Evolutionary conservation across 2,797 vertebrate genomes (phyloP).

Genomic region (Chaenodraco wilsoni): DNA sequence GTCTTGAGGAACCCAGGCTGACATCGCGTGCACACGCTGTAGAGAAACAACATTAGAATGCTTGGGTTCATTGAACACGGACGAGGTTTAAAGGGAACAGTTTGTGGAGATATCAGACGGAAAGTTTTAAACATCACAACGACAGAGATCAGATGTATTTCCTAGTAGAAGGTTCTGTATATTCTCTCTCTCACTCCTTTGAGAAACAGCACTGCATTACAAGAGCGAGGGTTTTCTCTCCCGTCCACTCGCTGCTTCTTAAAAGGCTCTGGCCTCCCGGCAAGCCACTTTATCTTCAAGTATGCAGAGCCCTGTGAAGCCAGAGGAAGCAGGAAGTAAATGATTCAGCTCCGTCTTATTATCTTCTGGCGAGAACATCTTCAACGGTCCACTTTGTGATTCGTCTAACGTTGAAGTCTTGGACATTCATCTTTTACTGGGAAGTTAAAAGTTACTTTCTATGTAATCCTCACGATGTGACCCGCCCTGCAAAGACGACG

Average conservation of each 20-base stretch:
- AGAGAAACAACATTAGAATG: background rate
- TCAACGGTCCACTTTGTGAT: constrained; percentile 25
- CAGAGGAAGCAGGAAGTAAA: constrained; percentile 56
- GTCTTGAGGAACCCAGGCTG: background rate
- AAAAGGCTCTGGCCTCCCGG: constrained; percentile 21
- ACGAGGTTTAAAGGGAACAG: background rate
- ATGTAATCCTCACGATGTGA: constrained; percentile 31
- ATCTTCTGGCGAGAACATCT: constrained; percentile 48
- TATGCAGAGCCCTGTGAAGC: constrained; percentile 37
- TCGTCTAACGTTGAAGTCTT: constrained; percentile 32
- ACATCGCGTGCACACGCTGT: background rate
- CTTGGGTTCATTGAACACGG: background rate
- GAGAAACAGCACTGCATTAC: background rate
- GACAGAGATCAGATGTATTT: background rate
- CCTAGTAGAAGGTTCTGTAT: background rate
- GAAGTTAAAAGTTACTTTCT: constrained; percentile 34
- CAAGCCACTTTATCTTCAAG: constrained; percentile 32
- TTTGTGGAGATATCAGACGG: too few relatives aligned
- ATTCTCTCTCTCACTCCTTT: background rate
- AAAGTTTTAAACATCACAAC: background rate
- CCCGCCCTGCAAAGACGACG: constrained; percentile 10
- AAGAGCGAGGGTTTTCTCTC: constrained; percentile 4
- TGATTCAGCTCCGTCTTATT: constrained; percentile 13
- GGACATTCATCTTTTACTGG: constrained; percentile 44
- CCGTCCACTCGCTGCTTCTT: constrained; percentile 3